A percentile compares a stretch with the other conserved stretches of the same genome.
Evolutionary conservation across 2,888 invertebrate species (phyloP).

Genomic region (Amblyjoppa fuscipennis): DNA sequence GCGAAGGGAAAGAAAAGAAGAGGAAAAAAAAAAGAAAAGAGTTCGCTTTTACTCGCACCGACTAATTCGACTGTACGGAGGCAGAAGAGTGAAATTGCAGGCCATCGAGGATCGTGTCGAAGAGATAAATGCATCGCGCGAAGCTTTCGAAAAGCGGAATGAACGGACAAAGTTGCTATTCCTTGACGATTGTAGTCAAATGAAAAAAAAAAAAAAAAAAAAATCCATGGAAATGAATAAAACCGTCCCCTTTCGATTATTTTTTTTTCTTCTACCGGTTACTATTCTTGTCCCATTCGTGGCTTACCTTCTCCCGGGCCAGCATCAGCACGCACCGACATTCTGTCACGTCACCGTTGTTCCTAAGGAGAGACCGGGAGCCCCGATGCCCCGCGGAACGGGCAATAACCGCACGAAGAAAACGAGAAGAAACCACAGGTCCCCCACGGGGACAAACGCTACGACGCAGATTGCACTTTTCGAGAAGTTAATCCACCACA

Average conservation of each 20-base stretch:
- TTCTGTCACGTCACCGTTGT: conserved; percentile 64
- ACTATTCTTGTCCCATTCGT: background rate
- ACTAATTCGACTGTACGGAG: too few species aligned
- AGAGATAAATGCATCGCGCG: background rate
- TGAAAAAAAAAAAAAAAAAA: too few species aligned
- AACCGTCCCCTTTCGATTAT: background rate
- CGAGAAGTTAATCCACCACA: conserved; percentile 22
- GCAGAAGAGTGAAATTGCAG: too few species aligned
- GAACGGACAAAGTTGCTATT: background rate
- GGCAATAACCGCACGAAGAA: conserved; percentile 24
- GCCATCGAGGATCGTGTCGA: background rate
- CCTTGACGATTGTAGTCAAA: background rate
- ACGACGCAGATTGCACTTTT: conserved; percentile 19
- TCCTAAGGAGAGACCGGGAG: conserved; percentile 8
- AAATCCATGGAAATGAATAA: too few species aligned
- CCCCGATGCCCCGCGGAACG: background rate
- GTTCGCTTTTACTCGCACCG: too few species aligned
- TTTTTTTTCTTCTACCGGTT: background rate
- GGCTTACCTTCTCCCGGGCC: conserved; percentile 2
- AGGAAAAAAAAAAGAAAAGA: too few species aligned
- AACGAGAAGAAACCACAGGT: background rate
- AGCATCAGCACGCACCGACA: conserved; percentile 54
- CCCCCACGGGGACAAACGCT: background rate
- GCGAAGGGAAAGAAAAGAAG: too few species aligned
- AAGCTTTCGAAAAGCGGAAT: background rate